Percentiles rank a stretch among this genome's conserved stretches.
Conservation (phyloP, 2,888 invertebrate species). For the Atethmia centrago region DNA sequence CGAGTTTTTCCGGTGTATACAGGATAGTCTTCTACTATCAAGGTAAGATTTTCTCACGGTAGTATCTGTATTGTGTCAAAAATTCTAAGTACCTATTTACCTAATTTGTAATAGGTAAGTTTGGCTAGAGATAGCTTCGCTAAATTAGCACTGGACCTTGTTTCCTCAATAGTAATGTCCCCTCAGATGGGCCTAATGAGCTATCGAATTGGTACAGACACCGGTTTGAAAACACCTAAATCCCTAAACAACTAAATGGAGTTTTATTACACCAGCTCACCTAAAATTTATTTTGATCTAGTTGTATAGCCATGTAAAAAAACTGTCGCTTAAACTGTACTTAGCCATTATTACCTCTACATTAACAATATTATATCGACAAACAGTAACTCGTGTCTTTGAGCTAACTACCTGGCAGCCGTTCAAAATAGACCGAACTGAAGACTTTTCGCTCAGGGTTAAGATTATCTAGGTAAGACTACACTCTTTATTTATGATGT, state of each 20-base stretch:
- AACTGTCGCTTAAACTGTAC: conserved; percentile 9
- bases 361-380: conserved; percentile 34
- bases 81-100: neutral
- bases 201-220: no score
- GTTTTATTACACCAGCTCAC: neutral
- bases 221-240: no score
- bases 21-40: neutral
- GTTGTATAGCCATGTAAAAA: neutral
- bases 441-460: conserved; percentile 44
- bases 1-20: neutral
- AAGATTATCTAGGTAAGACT: conserved; percentile 45
- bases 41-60: neutral
- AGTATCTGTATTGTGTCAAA: neutral
- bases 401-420: conserved; percentile 57
- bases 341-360: neutral
- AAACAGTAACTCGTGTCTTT: conserved; percentile 33
- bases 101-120: neutral
- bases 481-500: conserved; percentile 47
- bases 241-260: no score
- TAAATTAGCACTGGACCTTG: neutral
- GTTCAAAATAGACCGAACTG: conserved; percentile 46
- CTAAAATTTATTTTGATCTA: no score
- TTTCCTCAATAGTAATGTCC: neutral
- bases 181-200: neutral
- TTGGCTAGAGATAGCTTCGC: neutral